phyloP scores from a whole-genome alignment of 1,140 invertebrate genomes.

The Pentalonia nigronervosa region DNA sequence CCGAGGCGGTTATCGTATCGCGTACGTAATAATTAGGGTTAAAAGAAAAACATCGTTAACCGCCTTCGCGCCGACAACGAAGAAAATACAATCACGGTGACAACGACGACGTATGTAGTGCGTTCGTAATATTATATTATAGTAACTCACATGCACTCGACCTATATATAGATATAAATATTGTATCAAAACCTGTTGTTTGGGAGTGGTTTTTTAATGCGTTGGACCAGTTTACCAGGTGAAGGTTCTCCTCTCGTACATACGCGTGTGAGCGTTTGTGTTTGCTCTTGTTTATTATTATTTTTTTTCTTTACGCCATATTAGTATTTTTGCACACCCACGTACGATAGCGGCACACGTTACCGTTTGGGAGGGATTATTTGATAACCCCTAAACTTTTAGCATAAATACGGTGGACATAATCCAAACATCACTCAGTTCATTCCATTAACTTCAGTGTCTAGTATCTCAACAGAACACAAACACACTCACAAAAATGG shows the following conservation, averaged over 20 bases:
- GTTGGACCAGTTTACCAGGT: conserved; percentile 48
- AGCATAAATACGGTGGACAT: background rate
- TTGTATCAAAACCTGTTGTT: conserved; percentile 47
- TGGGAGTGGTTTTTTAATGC: conserved; percentile 45
- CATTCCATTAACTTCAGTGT: conserved; percentile 1
- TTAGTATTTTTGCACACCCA: conserved; percentile 41
- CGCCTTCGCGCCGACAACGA: conserved; percentile 12
- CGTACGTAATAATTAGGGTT: conserved; percentile 4
- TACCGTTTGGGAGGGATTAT: background rate
- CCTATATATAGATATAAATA: conserved; percentile 41
- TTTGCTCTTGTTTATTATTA: conserved; percentile 23
- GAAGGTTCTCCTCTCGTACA: conserved; percentile 35
- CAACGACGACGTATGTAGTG: conserved; percentile 14
- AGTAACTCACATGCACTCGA: conserved; percentile 31
- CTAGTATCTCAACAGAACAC: background rate
- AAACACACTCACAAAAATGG: conserved; percentile 8
- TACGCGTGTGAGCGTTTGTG: background rate
- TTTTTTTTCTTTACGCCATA: conserved; percentile 12
- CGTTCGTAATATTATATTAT: too few relatives aligned
- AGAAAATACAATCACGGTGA: background rate
- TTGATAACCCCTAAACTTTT: conserved; percentile 29
- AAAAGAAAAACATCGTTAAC: background rate
- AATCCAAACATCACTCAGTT: conserved; percentile 22
- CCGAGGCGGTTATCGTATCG: background rate
- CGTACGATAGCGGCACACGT: background rate